These are phyloP conservation scores for Gryllus longicercus DNA, from an alignment of 2,888 invertebrate genomes.

Conservation along the genomic window DNA sequence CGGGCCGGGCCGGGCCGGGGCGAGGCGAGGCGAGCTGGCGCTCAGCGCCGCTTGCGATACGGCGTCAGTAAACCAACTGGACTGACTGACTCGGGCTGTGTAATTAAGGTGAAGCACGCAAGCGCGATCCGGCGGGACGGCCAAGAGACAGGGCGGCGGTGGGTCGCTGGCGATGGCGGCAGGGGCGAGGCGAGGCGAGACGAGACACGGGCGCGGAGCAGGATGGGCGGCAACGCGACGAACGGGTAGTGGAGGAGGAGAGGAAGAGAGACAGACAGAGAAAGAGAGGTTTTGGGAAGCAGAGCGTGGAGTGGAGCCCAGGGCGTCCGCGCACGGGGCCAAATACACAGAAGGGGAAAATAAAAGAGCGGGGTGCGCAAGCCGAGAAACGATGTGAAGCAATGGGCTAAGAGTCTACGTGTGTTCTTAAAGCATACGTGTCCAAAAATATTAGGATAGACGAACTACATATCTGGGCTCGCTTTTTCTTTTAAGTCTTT, in stretches of 20 bases:
- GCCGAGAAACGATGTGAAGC: too few relatives aligned
- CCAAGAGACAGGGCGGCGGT: neutral
- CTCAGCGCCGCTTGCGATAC: conserved; percentile 21
- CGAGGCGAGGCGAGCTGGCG: neutral
- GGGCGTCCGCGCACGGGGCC: neutral
- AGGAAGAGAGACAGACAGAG: neutral
- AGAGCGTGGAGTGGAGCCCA: neutral
- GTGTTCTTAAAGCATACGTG: too few relatives aligned
- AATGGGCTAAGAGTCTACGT: too few relatives aligned
- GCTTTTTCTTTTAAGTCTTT: too few relatives aligned
- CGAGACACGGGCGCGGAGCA: neutral
- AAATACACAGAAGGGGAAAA: neutral
- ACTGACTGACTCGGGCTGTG: conserved; percentile 22
- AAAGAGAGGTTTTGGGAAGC: neutral
- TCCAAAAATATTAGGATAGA: too few relatives aligned
- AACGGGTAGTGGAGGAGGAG: neutral
- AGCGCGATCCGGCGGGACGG: conserved; percentile 17
- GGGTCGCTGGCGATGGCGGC: neutral
- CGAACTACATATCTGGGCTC: too few relatives aligned
- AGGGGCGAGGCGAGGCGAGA: neutral
- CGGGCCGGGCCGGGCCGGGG: neutral
- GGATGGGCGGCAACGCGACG: neutral
- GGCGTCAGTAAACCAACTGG: conserved; percentile 31
- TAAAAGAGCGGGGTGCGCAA: neutral
- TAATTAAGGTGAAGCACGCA: conserved; percentile 33